phyloP scores from a whole-genome alignment of 2,797 vertebrate species.

The Hafferia zeledoni region DNA sequence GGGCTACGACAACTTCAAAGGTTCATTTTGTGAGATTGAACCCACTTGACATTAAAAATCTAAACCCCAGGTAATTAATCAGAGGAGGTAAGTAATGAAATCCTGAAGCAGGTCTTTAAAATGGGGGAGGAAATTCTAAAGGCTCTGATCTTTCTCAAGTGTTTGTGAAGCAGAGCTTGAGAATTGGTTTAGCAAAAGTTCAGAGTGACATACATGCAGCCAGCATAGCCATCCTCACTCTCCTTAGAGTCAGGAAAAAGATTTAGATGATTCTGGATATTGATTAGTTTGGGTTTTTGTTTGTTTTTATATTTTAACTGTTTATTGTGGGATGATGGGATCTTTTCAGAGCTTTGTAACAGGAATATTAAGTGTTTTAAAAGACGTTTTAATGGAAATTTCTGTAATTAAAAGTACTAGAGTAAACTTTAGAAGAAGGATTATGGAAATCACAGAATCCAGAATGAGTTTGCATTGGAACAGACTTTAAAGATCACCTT shows the following conservation, averaged over 20 bases:
- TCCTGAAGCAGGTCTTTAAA: not conserved
- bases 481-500: not conserved
- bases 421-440: not conserved
- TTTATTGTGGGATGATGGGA: not conserved
- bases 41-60: not conserved
- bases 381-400: not conserved
- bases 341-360: not conserved
- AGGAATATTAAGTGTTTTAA: not conserved
- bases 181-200: not conserved
- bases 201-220: not conserved
- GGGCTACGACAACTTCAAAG: accelerated
- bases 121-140: not conserved
- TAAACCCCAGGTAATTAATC: not conserved
- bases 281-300: not conserved
- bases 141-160: not conserved
- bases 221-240: not conserved
- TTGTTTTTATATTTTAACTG: not conserved
- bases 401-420: not conserved
- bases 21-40: not conserved
- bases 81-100: not conserved
- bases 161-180: not conserved
- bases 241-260: not conserved
- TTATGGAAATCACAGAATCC: not conserved
- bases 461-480: not conserved
- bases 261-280: accelerated